A percentile compares a stretch with the other conserved stretches of the same genome.
Conservation (phyloP, 2,797 vertebrate species). For the Chrysolophus pictus region DNA sequence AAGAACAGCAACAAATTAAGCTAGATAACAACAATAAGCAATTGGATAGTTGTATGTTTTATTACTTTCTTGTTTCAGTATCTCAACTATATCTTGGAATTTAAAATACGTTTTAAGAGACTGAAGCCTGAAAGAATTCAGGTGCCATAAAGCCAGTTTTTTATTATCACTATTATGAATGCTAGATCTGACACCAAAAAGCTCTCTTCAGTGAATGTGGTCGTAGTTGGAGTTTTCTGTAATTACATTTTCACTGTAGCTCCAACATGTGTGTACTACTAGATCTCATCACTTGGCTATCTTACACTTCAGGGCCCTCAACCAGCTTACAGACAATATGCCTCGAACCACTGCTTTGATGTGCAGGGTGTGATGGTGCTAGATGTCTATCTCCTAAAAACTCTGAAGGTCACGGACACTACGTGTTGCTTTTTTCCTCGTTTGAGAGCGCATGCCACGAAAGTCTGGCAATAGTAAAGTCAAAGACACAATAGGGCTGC, state of each 20-base stretch:
- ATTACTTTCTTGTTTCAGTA: not conserved
- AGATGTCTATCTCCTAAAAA: not conserved
- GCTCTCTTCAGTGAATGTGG: not conserved
- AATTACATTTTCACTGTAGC: not conserved
- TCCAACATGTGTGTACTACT: not conserved
- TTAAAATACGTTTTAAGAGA: not conserved
- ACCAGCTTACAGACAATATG: not conserved
- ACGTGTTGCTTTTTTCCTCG: not conserved
- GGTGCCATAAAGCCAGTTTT: not conserved
- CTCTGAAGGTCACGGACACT: fast-evolving
- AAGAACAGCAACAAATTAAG: fast-evolving
- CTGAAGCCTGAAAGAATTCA: not conserved
- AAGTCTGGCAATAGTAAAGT: not conserved
- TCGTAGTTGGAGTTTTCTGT: not conserved
- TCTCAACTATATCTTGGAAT: not conserved
- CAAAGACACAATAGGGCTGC: not conserved
- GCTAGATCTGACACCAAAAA: not conserved
- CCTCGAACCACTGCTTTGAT: not conserved
- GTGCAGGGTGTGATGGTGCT: not conserved
- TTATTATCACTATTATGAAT: not conserved
- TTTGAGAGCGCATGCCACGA: fast-evolving
- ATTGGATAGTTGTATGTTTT: not conserved
- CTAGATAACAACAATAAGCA: not conserved
- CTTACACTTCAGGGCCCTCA: not conserved
- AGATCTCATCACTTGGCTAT: not conserved